Evolutionary conservation across 2,797 vertebrate species (phyloP).

Genomic region (Acipenser transmontanus): DNA sequence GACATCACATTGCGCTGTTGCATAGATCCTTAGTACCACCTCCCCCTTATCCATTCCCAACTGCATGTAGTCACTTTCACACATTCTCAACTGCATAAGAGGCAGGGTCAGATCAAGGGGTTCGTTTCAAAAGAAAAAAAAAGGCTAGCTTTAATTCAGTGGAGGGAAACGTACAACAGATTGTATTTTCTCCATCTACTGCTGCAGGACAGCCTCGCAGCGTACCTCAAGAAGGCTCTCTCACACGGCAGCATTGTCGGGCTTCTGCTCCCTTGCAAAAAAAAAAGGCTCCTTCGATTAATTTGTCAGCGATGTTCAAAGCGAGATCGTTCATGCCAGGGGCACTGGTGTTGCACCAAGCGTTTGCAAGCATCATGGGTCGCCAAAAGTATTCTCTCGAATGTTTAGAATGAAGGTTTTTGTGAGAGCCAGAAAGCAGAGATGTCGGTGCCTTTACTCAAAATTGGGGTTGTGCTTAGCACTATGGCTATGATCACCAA

Average conservation of each 20-base stretch:
- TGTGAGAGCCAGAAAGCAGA: slow-evolving; percentile 46
- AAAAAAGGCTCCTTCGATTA: slow-evolving; percentile 17
- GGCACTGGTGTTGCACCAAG: slow-evolving; percentile 49
- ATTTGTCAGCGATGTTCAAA: slow-evolving; percentile 49
- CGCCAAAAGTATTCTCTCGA: slow-evolving; percentile 41
- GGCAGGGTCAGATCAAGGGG: slow-evolving; percentile 22
- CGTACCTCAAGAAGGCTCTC: not conserved
- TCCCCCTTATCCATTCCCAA: slow-evolving; percentile 32
- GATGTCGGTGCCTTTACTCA: slow-evolving; percentile 86
- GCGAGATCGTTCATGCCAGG: slow-evolving; percentile 55
- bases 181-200: slow-evolving; percentile 10
- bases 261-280: slow-evolving; percentile 4
- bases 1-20: slow-evolving; percentile 63
- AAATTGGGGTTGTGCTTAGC: slow-evolving; percentile 91
- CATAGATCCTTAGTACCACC: slow-evolving; percentile 34
- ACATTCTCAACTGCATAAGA: slow-evolving; percentile 47
- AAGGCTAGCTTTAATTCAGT: slow-evolving; percentile 31
- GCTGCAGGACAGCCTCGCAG: slow-evolving; percentile 9
- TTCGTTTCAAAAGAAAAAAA: slow-evolving; percentile 13
- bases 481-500: slow-evolving; percentile 96
- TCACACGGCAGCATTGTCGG: slow-evolving; percentile 1
- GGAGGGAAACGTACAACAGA: slow-evolving; percentile 22
- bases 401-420: slow-evolving; percentile 68
- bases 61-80: slow-evolving; percentile 40
- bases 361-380: slow-evolving; percentile 46